Evolutionary conservation across 2,113 vertebrate genomes (phyloP), one percentile per base, ranked within the genome.

Genomic region (Ophthalmolycus amberensis): DNA sequence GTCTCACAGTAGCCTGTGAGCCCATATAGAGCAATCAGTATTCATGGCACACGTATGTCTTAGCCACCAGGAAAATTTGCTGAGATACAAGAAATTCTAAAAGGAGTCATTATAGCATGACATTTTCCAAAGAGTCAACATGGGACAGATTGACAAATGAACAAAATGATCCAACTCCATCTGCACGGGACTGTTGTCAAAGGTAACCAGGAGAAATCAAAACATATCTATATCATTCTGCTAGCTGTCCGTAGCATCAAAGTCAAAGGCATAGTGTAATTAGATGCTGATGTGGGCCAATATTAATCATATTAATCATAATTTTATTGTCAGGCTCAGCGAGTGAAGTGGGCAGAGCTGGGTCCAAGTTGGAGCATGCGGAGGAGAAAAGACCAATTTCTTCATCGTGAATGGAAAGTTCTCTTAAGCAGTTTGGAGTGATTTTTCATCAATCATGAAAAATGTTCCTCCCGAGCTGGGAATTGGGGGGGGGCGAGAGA

Each of bases 371-470:
- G 91, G 95, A 96, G 89, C 94, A 95, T 89, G 90, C 93, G 89
- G 94, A 96, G 94, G 94, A 89, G 96, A 97, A 96, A 96, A 95
- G 95, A 96, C 94, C 95, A 96, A 97, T 99, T 98, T 97, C 94
- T 95, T 90, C 88, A 87, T 93, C 52, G 82, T 94, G 96, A 98
- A 99, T 96, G 96, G 96, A 96, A 98, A 97, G 95, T 95, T 95
- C 96, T 97, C 95, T 96, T 96, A 96, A 96, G 95, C 95, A 96
- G 93, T 96, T 97, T 88, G 85, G 95, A 96, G 96, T 96, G 95
- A 97, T 97, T 96, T 95, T 93, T 95, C 96, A 98, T 97, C 96
- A 97, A 97, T 98, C 96, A 97, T 91, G 77, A 94, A 94, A 94
- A 94, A 94, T 95, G 95, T 95, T 91, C 97, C 95, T 96, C 96